A percentile compares a stretch with the other conserved stretches of the same genome.
These are phyloP conservation scores for Triplophysa dalaica DNA, from an alignment of 2,113 vertebrate genomes.

Conservation along the genomic window DNA sequence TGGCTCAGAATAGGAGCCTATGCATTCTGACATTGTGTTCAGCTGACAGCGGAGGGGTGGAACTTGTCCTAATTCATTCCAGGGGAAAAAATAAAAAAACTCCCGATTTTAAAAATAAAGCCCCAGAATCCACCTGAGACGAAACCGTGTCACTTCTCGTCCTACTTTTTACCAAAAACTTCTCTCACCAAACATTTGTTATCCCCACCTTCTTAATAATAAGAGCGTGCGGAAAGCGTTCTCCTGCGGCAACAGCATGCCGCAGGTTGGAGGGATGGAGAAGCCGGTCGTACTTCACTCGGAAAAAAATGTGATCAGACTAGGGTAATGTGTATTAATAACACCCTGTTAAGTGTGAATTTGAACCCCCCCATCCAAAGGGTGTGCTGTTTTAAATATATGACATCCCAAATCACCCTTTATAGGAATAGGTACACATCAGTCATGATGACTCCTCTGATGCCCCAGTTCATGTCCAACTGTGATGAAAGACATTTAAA, in stretches of 20 bases:
- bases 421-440: neutral
- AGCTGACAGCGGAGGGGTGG: conserved; percentile 61
- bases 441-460: conserved; percentile 16
- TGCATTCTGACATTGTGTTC: conserved; percentile 57
- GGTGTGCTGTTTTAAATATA: conserved; percentile 23
- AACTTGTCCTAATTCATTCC: conserved; percentile 70
- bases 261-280: conserved; percentile 49
- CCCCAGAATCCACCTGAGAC: conserved; percentile 75
- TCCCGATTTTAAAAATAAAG: conserved; percentile 76
- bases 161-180: conserved; percentile 73
- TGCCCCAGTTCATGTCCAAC: neutral
- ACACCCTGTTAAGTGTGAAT: conserved; percentile 33
- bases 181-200: conserved; percentile 61
- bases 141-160: conserved; percentile 74
- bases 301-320: conserved; percentile 39
- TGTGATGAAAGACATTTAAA: neutral
- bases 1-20: conserved; percentile 59
- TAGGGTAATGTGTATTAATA: conserved; percentile 45
- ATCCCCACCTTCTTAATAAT: conserved; percentile 61
- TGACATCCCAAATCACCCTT: conserved; percentile 4
- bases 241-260: conserved; percentile 31
- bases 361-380: neutral
- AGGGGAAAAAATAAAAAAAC: conserved; percentile 57
- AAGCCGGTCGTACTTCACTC: conserved; percentile 37
- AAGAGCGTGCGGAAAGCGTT: conserved; percentile 55